Evolutionary conservation across 2,113 vertebrate genomes (phyloP), one percentile per base, ranked within the genome.

Genomic region (Mesembrinibis cayennensis): DNA sequence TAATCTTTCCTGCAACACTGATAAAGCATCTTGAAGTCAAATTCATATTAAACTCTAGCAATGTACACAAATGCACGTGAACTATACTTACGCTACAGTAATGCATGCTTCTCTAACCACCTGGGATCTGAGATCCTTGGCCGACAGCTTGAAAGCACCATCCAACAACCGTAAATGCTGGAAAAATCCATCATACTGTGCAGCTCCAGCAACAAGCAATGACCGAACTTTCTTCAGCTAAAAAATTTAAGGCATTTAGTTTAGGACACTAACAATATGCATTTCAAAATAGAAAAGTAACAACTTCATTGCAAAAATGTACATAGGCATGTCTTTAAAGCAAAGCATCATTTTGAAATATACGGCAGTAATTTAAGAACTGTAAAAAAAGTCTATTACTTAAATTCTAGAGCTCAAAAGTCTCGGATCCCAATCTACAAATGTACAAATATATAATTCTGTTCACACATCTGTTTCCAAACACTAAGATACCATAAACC

Each of bases 41-140:
- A 30, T 4, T 45, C 67, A 65, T 27, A 49, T 6, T 2, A 56
- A 30, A 61, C 30, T 4, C 63, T 17, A 70, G 29, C 55, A 47
- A 21, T 4, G 9, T 4, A 78, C 40, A 52, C 53, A 16, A 50
- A 82, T 1, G 26, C 38, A 50, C 10, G 36, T 3, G 13, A 40
- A 18, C 13, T 4, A 65, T 87, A 99, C 99, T 99, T 97, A 99
- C 99, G 99, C 99, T 91, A 99, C 99, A 91, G 99, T 99, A 93
- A 99, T 99, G 98, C 99, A 99, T 25, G 99, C 99, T 98, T 99
- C 99, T 84, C 99, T 97, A 69, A 99, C 99, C 97, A 99, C 99
- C 97, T 99, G 99, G 50, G 99, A 99, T 61, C 99, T 97, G 87
- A 99, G 98, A 96, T 99, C 99, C 98, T 99, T 99, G 70, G 99